phyloP scores from a whole-genome alignment of 2,113 vertebrate genomes.

The Periophthalmus modestus region DNA sequence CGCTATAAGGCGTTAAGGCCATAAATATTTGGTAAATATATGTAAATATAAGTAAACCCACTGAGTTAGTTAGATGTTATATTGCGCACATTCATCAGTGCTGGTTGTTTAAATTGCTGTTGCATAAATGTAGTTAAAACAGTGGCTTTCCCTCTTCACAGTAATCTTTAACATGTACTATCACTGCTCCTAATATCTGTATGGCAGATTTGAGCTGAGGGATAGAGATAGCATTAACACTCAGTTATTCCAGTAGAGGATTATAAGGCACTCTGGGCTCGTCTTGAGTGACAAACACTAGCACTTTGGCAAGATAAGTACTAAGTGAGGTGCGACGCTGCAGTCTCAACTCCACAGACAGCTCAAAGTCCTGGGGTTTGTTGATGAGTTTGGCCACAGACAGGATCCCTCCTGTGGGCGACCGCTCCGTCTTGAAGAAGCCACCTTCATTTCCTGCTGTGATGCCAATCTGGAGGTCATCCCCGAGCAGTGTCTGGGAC shows the following conservation, averaged over 20 bases:
- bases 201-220: conserved; percentile 31
- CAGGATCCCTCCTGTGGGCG: conserved; percentile 85
- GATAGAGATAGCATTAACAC: not conserved
- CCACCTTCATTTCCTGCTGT: conserved; percentile 88
- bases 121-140: not conserved
- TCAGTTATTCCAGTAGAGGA: conserved; percentile 51
- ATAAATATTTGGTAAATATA: not conserved
- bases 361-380: conserved; percentile 87
- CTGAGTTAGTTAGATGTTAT: not conserved
- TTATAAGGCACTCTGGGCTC: conserved; percentile 79
- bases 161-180: not conserved
- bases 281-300: conserved; percentile 89
- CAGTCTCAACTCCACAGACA: conserved; percentile 89
- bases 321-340: conserved; percentile 82
- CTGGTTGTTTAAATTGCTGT: not conserved
- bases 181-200: conserved; percentile 12
- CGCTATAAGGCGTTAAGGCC: no score
- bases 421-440: conserved; percentile 84
- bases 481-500: conserved; percentile 83
- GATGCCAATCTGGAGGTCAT: conserved; percentile 90
- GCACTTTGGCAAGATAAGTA: conserved; percentile 89
- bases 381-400: conserved; percentile 83
- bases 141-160: conserved; percentile 10
- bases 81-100: not conserved
- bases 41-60: not conserved